These are phyloP conservation scores for Spheniscus mendiculus DNA, from an alignment of 2,113 vertebrate species.

Conservation along the genomic window DNA sequence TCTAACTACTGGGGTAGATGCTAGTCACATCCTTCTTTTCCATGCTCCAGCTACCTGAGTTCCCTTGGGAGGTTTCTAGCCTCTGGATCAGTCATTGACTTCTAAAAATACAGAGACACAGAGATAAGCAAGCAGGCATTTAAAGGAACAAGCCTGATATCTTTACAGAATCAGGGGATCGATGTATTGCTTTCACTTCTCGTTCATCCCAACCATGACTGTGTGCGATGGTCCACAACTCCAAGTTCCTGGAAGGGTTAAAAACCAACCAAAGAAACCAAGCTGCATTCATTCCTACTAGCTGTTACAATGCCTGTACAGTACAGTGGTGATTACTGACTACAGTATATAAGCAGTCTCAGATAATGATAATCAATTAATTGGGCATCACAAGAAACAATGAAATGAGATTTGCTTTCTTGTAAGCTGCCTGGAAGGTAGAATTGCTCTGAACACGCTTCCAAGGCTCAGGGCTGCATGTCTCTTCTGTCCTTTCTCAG, in stretches of 20 bases:
- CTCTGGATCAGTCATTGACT: background rate
- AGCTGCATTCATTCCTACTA: background rate
- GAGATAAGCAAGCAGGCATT: background rate
- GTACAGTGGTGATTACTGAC: background rate
- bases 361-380: background rate
- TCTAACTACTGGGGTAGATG: background rate
- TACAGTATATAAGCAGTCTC: background rate
- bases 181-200: background rate
- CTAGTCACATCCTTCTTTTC: slow-evolving; percentile 9
- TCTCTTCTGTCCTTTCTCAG: background rate
- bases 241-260: background rate
- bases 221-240: background rate
- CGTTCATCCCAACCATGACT: fast-evolving
- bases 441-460: background rate
- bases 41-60: background rate
- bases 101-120: background rate
- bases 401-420: background rate
- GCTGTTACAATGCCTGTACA: background rate
- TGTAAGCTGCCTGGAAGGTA: background rate
- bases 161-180: background rate
- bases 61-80: background rate
- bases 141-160: background rate
- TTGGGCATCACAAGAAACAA: background rate
- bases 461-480: background rate
- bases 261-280: background rate